Percentiles rank a stretch among this genome's conserved stretches.
Evolutionary conservation across 2,888 invertebrate genomes (phyloP).

Genomic region (Hirudinaria manillensis): DNA sequence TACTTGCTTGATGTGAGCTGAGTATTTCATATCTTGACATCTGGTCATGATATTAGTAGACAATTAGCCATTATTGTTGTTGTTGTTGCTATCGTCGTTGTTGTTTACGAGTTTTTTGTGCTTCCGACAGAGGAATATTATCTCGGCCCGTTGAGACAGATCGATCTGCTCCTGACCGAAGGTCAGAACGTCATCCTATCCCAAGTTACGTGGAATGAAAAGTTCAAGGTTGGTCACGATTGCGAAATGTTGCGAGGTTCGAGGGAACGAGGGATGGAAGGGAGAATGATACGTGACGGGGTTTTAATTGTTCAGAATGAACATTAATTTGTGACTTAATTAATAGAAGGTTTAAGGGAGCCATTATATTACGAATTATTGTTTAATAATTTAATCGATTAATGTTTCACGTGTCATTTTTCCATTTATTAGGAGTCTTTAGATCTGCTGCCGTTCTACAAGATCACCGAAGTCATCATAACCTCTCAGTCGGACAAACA

Average conservation of each 20-base stretch:
- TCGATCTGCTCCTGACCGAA: slow-evolving; percentile 31
- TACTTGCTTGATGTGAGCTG: too few relatives aligned
- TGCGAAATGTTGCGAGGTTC: neutral
- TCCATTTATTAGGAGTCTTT: slow-evolving; percentile 12
- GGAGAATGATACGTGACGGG: neutral
- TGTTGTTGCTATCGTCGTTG: too few relatives aligned
- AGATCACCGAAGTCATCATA: slow-evolving; percentile 18
- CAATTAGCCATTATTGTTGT: too few relatives aligned
- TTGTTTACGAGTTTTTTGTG: too few relatives aligned
- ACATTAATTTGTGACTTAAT: too few relatives aligned
- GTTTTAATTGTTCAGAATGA: neutral
- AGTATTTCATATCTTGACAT: too few relatives aligned
- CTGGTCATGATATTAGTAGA: too few relatives aligned
- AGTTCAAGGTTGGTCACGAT: slow-evolving; percentile 31
- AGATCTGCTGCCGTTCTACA: slow-evolving; percentile 28
- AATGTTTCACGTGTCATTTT: too few relatives aligned
- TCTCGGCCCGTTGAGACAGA: slow-evolving; percentile 33
- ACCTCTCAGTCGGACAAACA: neutral
- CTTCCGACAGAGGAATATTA: slow-evolving; percentile 34
- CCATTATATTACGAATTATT: too few relatives aligned
- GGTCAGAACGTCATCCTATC: slow-evolving; percentile 24
- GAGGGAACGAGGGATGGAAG: neutral
- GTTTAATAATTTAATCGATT: too few relatives aligned
- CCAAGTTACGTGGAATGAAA: slow-evolving; percentile 28
- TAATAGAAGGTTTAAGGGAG: too few relatives aligned